Evolutionary conservation across 2,888 invertebrate species (phyloP).

Genomic region (Temnothorax unifasciatus): DNA sequence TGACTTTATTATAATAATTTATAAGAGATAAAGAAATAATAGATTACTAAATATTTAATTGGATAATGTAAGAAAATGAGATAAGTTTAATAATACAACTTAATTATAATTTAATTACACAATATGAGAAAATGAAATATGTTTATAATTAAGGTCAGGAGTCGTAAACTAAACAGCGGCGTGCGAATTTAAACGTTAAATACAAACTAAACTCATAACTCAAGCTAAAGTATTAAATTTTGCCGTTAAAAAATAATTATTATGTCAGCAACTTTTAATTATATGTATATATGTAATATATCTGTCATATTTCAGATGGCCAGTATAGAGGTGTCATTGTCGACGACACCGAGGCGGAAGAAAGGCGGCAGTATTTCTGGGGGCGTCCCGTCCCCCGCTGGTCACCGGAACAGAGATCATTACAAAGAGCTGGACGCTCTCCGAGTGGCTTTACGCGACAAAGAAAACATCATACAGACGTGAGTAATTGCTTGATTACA

Average conservation of each 20-base stretch:
- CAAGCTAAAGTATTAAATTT: neutral
- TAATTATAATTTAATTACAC: neutral
- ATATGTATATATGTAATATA: neutral
- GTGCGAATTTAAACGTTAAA: neutral
- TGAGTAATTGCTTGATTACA: slow-evolving; percentile 78
- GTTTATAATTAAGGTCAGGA: too few species aligned
- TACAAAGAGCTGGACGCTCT: slow-evolving; percentile 90
- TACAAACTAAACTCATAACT: neutral
- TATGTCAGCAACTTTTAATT: neutral
- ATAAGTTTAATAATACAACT: too few species aligned
- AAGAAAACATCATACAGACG: slow-evolving; percentile 94
- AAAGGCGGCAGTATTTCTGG: slow-evolving; percentile 87
- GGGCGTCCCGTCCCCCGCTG: slow-evolving; percentile 81
- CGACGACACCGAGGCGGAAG: slow-evolving; percentile 89
- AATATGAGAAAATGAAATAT: too few species aligned
- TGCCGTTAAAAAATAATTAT: neutral
- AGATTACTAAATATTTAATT: too few species aligned
- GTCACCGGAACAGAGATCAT: slow-evolving; percentile 84
- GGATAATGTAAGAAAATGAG: too few species aligned
- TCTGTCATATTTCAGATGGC: slow-evolving; percentile 89
- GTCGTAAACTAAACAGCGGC: neutral
- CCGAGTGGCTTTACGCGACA: slow-evolving; percentile 91
- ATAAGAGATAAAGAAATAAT: too few species aligned
- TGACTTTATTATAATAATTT: too few species aligned
- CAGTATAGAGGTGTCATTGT: slow-evolving; percentile 93